Evolutionary conservation across 2,113 vertebrate species (phyloP), one percentile per base, ranked within the genome.

Genomic region (Platanista minor): DNA sequence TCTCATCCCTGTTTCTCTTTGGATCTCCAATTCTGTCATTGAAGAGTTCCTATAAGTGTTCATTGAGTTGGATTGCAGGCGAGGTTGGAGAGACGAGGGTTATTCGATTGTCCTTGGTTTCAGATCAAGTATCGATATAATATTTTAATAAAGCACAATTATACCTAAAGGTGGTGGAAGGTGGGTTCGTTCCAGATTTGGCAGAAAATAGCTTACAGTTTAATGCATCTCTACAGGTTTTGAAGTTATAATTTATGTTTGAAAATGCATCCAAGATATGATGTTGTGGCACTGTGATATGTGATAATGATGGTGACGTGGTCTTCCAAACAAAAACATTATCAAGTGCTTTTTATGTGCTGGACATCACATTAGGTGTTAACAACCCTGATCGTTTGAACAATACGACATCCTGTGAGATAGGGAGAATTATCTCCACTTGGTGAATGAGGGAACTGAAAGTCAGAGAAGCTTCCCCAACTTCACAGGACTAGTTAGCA

Each of bases 61-160:
- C 90, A 74, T 27, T 69, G 92, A 91, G 64, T 74, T 74, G 43
- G 84, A 87, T 3, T 88, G 25, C 13, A 64, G 39, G 72, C 69
- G 36, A 88, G n/a, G 21, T 39, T 84, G 39, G 69, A 92, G 8
- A 94, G 31, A 90, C 54, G 69, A 83, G 71, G 36, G 59, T 93
- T 85, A 91, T 91, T 97, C 67, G 86, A 93, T 59, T 36, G 75
- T 82, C 31, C 43, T 85, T 66, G 36, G 21, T n/a, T 81, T 71
- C 59, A 41, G 74, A 77, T 81, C 59, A 92, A 72, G 36, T 87
- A 41, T 71, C 25, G 52, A 66, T 36, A 13, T 57, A 87, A 46
- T 46, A 46, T 90, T 87, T 91, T 86, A 91, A 85, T 82, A 96
- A 88, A 39, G 33, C 33, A 88, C 31, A 81, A 88, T 93, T 95